Percentiles rank a stretch among this genome's conserved stretches.
These are phyloP conservation scores for Mesoclemmys tuberculata DNA, from an alignment of 2,113 vertebrate species.

Conservation along the genomic window DNA sequence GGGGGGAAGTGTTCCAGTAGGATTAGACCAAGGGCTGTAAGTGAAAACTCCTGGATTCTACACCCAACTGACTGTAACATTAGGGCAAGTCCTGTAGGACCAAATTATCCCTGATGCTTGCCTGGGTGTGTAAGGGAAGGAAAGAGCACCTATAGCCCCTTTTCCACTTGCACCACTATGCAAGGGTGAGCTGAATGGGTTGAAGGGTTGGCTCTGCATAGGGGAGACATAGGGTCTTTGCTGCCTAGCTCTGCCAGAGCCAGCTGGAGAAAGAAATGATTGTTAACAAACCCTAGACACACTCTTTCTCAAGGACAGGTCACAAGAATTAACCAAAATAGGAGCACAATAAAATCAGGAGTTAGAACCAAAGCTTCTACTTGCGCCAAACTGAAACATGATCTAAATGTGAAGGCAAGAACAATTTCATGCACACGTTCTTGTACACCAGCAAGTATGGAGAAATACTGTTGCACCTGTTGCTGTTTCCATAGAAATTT, in stretches of 20 bases:
- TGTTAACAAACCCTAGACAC: background rate
- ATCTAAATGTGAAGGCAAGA: background rate
- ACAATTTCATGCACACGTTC: constrained; percentile 21
- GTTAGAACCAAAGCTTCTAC: background rate
- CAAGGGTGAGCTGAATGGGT: background rate
- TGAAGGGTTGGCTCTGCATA: background rate
- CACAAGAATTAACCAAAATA: background rate
- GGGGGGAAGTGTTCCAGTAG: background rate
- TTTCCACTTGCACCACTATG: background rate
- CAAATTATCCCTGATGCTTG: background rate
- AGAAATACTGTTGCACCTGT: constrained; percentile 65
- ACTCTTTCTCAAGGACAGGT: background rate
- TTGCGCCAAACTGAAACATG: background rate
- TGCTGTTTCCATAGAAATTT: constrained; percentile 12
- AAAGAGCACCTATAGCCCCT: background rate
- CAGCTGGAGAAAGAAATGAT: background rate
- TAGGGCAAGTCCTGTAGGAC: background rate
- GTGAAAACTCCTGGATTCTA: background rate
- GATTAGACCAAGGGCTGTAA: background rate
- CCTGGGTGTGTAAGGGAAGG: background rate
- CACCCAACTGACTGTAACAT: background rate
- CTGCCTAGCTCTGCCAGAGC: background rate
- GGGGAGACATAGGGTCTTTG: background rate
- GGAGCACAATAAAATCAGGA: background rate
- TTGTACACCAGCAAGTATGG: constrained; percentile 41